Evolutionary conservation across 2,888 invertebrate species (phyloP).

Genomic region (Pimpla rufipes): DNA sequence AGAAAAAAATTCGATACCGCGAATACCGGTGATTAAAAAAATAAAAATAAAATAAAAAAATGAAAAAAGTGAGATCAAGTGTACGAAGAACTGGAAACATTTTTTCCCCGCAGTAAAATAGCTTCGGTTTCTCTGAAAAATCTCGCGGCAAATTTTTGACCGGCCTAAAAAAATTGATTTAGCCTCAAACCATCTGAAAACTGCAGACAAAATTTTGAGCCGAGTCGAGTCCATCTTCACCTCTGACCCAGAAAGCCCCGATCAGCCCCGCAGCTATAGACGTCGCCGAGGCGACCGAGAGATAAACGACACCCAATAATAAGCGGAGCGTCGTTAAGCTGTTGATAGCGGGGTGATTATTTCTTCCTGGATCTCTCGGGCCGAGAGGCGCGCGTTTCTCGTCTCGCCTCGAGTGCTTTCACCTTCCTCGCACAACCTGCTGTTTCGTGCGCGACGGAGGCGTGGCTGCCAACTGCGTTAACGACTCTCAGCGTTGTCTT

Average conservation of each 20-base stretch:
- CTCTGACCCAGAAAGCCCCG: background rate
- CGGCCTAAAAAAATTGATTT: too few species aligned
- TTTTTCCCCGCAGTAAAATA: too few species aligned
- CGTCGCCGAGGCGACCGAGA: slow-evolving; percentile 49
- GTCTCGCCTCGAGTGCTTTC: slow-evolving; percentile 73
- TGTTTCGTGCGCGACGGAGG: slow-evolving; percentile 72
- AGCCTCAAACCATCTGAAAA: background rate
- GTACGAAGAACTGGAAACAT: too few species aligned
- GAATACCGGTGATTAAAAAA: background rate
- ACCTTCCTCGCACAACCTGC: slow-evolving; percentile 64
- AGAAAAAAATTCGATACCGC: background rate
- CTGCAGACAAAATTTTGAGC: background rate
- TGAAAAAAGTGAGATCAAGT: too few species aligned
- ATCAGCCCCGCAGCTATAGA: background rate
- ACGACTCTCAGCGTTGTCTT: slow-evolving; percentile 72
- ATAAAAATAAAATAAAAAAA: background rate
- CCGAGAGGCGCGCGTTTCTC: slow-evolving; percentile 67
- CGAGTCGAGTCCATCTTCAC: background rate
- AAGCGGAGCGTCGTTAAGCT: slow-evolving; percentile 77
- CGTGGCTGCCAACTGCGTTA: slow-evolving; percentile 79
- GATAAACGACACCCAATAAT: slow-evolving; percentile 77
- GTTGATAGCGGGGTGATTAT: slow-evolving; percentile 79
- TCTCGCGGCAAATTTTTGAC: too few species aligned
- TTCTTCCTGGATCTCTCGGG: slow-evolving; percentile 70
- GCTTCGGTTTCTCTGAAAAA: too few species aligned